Percentiles rank a stretch among this genome's conserved stretches.
phyloP scores from a whole-genome alignment of 92 coral and sea anemone species.

The Micromussa lordhowensis region DNA sequence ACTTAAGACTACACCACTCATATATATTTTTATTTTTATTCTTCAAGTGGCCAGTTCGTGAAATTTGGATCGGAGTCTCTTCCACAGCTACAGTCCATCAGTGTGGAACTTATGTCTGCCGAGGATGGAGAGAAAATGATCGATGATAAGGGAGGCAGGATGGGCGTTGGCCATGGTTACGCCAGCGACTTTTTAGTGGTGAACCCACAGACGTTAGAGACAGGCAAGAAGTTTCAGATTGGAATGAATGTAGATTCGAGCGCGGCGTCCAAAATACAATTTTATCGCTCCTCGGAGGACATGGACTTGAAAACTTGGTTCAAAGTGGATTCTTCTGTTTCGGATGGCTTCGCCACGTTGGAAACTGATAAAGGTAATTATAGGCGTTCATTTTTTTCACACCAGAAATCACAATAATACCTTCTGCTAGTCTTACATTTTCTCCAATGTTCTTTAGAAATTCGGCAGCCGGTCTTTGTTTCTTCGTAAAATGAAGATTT shows the following conservation, averaged over 20 bases:
- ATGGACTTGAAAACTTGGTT: constrained; percentile 82
- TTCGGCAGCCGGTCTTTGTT: no score
- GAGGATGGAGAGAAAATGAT: constrained; percentile 86
- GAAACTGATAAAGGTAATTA: constrained; percentile 76
- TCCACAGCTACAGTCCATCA: constrained; percentile 64
- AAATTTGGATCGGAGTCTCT: constrained; percentile 76
- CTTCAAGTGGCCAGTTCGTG: constrained; percentile 77
- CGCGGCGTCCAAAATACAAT: constrained; percentile 73
- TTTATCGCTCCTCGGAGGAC: constrained; percentile 77
- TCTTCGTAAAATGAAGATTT: no score
- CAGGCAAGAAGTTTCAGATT: constrained; percentile 73
- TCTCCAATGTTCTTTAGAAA: no score
- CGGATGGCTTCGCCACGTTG: constrained; percentile 70
- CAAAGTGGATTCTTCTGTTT: constrained; percentile 72
- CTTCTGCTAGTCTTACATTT: no score
- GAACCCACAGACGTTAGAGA: constrained; percentile 82
- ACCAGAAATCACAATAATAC: not conserved
- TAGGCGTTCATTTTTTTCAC: no score
- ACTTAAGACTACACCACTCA: not conserved
- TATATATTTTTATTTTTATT: not conserved
- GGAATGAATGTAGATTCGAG: constrained; percentile 77
- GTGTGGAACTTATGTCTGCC: constrained; percentile 75
- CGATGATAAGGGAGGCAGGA: constrained; percentile 78
- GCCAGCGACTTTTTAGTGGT: constrained; percentile 87
- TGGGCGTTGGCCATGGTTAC: constrained; percentile 91